Conservation (phyloP, 2,888 invertebrate species). For the Sialis lutaria region DNA sequence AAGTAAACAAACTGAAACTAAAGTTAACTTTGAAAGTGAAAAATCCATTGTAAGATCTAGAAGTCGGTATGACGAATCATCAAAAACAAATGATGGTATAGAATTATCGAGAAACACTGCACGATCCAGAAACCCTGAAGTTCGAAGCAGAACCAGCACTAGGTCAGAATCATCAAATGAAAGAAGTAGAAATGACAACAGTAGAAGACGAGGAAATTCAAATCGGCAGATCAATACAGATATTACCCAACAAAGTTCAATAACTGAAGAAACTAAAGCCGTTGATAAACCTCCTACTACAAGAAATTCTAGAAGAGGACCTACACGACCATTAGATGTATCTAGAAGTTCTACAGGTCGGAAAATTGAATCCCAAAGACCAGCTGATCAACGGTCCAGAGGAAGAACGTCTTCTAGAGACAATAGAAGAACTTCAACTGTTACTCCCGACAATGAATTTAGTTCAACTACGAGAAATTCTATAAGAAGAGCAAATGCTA, state of each 20-base stretch:
- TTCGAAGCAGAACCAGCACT: not conserved
- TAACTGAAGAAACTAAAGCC: constrained; percentile 14
- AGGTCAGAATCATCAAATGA: too few relatives aligned
- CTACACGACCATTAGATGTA: not conserved
- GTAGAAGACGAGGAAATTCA: too few relatives aligned
- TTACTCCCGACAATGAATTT: not conserved
- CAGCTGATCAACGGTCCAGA: not conserved
- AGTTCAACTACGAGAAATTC: not conserved
- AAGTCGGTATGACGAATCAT: too few relatives aligned
- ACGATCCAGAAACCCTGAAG: not conserved
- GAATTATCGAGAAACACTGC: not conserved
- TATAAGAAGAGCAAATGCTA: not conserved
- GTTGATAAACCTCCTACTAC: constrained; percentile 14
- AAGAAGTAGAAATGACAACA: too few relatives aligned
- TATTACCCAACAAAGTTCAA: constrained; percentile 9
- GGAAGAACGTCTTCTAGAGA: not conserved
- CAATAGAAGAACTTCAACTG: not conserved
- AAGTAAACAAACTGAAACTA: constrained; percentile 6
- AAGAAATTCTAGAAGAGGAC: constrained; percentile 14
- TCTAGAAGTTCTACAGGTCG: not conserved
- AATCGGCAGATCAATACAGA: constrained; percentile 10
- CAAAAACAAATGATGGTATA: not conserved
- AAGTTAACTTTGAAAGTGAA: constrained; percentile 5
- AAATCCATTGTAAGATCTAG: too few relatives aligned
- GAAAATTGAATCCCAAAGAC: not conserved